Base-by-base conservation (phyloP, 1,140 invertebrate genomes). In the Onthophagus taurus region DNA sequence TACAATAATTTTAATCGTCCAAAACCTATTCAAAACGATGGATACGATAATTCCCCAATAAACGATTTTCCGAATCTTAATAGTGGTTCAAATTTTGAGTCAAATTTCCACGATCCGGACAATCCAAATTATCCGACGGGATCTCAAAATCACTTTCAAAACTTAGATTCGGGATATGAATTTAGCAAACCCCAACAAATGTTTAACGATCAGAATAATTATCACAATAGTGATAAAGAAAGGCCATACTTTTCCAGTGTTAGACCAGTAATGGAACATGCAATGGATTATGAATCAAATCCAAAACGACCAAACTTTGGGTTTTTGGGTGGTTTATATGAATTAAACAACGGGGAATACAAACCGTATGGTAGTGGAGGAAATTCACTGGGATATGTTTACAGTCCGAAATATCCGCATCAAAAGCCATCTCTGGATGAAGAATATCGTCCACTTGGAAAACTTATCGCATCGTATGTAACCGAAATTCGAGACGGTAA, bases 381-480 rank as follows among this genome's bases (percentile, higher is more conserved):
- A 13, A 21, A 17, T 21, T 3, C 4, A 4, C 4, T 19, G 9
- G n/a, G 20, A 17, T 14, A 23, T 24, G 29, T 26, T 3, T 39
- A 39, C 18, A 13, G 37, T 17, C 37, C 37, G 2, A 35, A 44
- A 16, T 26, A 26, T 26, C 21, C 23, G 14, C 34, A 26, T 37
- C 31, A 35, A 12, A 51, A 34, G 13, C 47, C 55, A 7, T 54
- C 60, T 11, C 34, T 60, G 21, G 51, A 54, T 1, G 47, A 59
- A 19, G 51, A 44, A 31, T 45, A 47, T 14, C 55, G 55, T 19
- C 31, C 50, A 4, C 34, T 57, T 44, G 62, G 62, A 20, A 54
- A 57, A 37, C 51, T 50, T 23, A 54, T 65, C 39, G 61, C 58
- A 11, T 58, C 59, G 9, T 61, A 62, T 42, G 62, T 65, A 18